These are phyloP conservation scores for Phytoseiulus persimilis DNA, from an alignment of 2,888 invertebrate species.

Conservation along the genomic window DNA sequence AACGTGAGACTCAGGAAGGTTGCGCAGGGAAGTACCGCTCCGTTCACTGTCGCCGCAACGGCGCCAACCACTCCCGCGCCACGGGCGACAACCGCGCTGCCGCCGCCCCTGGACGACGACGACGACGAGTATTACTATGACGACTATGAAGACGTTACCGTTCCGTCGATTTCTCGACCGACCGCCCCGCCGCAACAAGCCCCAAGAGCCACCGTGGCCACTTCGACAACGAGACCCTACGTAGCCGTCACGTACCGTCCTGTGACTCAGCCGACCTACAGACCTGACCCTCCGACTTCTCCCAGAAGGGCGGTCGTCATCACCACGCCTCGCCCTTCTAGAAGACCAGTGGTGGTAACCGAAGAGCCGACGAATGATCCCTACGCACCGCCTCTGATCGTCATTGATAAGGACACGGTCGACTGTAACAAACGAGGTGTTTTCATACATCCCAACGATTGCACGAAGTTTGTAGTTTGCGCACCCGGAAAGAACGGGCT, in stretches of 20 bases:
- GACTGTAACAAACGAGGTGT: conserved; percentile 80
- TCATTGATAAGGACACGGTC: conserved; percentile 64
- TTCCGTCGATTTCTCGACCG: conserved; percentile 51
- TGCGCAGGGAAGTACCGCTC: background rate
- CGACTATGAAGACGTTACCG: conserved; percentile 51
- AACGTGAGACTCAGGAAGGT: conserved; percentile 35
- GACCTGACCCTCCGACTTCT: conserved; percentile 14
- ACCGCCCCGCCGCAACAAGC: background rate
- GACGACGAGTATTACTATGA: conserved; percentile 62
- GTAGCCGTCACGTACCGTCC: background rate
- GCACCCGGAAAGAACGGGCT: conserved; percentile 52
- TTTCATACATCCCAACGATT: conserved; percentile 80
- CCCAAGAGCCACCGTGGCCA: background rate
- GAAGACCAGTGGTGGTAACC: conserved; percentile 33
- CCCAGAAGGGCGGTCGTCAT: conserved; percentile 39
- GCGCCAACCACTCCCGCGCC: conserved; percentile 40
- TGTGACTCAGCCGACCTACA: background rate
- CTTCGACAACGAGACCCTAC: background rate
- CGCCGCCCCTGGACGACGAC: conserved; percentile 55
- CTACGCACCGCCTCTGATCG: conserved; percentile 43
- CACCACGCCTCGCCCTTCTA: conserved; percentile 33
- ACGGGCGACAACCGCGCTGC: conserved; percentile 47
- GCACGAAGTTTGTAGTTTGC: conserved; percentile 83
- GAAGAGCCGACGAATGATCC: conserved; percentile 40
- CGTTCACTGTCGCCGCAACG: conserved; percentile 23